Evolutionary conservation across 2,113 vertebrate genomes (phyloP), one percentile per base, ranked within the genome.

Genomic region (Nycticryphes semicollaris): DNA sequence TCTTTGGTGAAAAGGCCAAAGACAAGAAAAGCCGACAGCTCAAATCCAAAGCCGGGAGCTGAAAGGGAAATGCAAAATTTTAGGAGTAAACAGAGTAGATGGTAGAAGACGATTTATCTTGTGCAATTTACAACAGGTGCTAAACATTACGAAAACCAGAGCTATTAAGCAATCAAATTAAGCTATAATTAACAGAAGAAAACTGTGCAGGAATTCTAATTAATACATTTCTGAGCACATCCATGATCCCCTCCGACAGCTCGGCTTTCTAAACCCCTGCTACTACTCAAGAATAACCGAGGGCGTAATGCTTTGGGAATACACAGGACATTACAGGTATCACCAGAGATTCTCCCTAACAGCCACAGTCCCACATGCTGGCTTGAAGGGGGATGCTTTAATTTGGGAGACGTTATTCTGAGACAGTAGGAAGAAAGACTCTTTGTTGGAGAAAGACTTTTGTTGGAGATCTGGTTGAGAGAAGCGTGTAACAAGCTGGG

Each of bases 81-180:
- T 96, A 96, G 97, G 96, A 96, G 93, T 97, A 98, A 98, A 98
- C 96, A 97, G 54, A 16, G 73, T 96, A 89, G 94, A 98, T 96
- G 95, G 96, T 96, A 94, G 97, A 97, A 98, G 97, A 97, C 91
- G 72, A 98, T 98, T 98, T 98, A 98, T 98, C 98, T 97, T 98
- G 96, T 96, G 97, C 98, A 98, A 98, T 98, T 98, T 98, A 98
- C 98, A 98, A 98, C 98, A 98, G 98, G 98, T 98, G 98, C 98
- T 98, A 98, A 98, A 98, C 98, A 98, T 98, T 98, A 98, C 87
- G 35, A 98, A 98, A 98, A 98, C 97, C 97, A 97, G 97, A 98
- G 98, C 98, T 98, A 98, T 98, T 98, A 98, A 98, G 98, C 98
- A 98, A 98, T 98, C 98, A 98, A 98, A 98, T 98, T 98, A 98